Conservation (phyloP, 2,888 invertebrate genomes). For the Xylota segnis region DNA sequence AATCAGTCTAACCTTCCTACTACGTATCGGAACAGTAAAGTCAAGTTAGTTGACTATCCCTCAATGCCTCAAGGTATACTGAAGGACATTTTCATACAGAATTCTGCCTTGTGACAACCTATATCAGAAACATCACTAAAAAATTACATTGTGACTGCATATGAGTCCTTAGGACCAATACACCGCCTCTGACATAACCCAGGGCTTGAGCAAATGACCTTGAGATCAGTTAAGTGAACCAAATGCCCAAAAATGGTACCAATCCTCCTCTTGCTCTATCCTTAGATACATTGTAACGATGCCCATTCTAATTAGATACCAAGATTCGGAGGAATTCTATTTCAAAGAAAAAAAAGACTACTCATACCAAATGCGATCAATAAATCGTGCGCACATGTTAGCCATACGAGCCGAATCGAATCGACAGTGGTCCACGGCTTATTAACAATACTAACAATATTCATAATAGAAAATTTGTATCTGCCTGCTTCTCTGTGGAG, state of each 20-base stretch:
- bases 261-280: not conserved
- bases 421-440: not conserved
- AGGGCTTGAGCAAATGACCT: too few relatives aligned
- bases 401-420: not conserved
- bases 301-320: constrained; percentile 19
- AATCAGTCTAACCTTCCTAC: too few relatives aligned
- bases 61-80: too few relatives aligned
- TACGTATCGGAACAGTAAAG: too few relatives aligned
- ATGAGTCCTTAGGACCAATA: too few relatives aligned
- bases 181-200: too few relatives aligned
- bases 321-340: constrained; percentile 2
- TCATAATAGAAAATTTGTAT: constrained; percentile 59
- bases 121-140: too few relatives aligned
- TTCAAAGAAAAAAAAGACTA: constrained; percentile 7
- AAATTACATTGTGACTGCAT: too few relatives aligned
- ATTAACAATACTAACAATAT: constrained; percentile 45
- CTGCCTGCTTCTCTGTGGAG: constrained; percentile 1
- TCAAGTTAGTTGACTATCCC: too few relatives aligned
- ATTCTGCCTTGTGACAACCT: too few relatives aligned
- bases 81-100: too few relatives aligned
- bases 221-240: too few relatives aligned
- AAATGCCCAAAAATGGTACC: not conserved
- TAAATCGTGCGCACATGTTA: constrained; percentile 60
- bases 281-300: constrained; percentile 1
- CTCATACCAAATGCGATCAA: constrained; percentile 38